phyloP scores from a whole-genome alignment of 2,113 vertebrate genomes.

The Eira barbara region DNA sequence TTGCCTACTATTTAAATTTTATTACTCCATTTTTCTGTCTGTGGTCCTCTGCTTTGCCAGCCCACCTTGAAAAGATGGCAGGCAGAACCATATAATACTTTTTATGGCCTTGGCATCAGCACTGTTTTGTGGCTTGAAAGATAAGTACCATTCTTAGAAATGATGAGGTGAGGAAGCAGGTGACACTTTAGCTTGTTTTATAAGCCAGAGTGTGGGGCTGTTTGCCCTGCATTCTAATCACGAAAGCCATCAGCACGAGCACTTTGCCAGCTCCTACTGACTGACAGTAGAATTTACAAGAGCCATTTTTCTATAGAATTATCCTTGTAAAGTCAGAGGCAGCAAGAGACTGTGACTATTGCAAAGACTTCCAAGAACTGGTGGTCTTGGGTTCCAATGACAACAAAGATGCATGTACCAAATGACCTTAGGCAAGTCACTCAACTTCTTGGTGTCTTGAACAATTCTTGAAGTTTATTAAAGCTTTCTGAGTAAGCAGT shows the following conservation, averaged over 20 bases:
- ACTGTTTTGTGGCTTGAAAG: conserved; percentile 67
- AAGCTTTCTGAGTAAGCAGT: conserved; percentile 58
- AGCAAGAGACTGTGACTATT: conserved; percentile 1
- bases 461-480: conserved; percentile 64
- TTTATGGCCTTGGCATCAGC: conserved; percentile 78
- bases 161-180: conserved; percentile 33
- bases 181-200: conserved; percentile 52
- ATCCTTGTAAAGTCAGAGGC: conserved; percentile 33
- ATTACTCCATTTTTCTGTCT: conserved; percentile 82
- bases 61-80: conserved; percentile 80
- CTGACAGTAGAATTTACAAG: conserved; percentile 43
- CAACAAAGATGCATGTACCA: conserved; percentile 14
- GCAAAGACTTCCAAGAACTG: conserved; percentile 49
- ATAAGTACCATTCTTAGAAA: conserved; percentile 63
- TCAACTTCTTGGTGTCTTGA: conserved; percentile 59
- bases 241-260: not conserved
- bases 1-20: conserved; percentile 83
- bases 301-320: conserved; percentile 30
- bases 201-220: not conserved
- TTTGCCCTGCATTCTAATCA: conserved; percentile 48
- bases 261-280: not conserved
- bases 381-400: not conserved
- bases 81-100: conserved; percentile 74
- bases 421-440: conserved; percentile 72
- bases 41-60: conserved; percentile 76